Conservation (phyloP, 2,113 vertebrate species). For the Barnardius zonarius region DNA sequence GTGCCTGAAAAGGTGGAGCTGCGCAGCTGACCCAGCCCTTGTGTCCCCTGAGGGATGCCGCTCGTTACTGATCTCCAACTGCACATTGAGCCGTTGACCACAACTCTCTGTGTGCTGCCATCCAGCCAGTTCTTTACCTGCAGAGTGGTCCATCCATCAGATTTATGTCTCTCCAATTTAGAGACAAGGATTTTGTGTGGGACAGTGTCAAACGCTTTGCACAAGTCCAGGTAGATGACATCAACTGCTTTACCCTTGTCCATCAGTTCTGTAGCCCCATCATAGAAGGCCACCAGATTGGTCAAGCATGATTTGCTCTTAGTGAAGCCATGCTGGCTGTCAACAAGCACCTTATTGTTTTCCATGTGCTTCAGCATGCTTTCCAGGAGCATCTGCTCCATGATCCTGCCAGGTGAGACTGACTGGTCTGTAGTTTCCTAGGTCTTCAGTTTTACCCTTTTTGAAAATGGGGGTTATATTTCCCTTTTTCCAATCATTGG, state of each 20-base stretch:
- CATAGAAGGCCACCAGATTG: neutral
- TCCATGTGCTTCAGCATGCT: too few relatives aligned
- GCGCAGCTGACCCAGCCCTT: neutral
- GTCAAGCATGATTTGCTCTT: neutral
- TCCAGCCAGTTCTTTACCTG: neutral
- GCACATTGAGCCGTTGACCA: neutral
- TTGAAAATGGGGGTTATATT: neutral
- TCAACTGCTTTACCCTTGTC: neutral
- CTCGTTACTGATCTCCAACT: neutral
- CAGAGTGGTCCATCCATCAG: neutral
- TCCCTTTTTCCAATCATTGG: neutral
- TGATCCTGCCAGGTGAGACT: too few relatives aligned
- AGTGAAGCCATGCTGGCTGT: neutral
- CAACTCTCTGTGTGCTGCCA: neutral
- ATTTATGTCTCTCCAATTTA: neutral
- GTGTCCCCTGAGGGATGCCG: neutral
- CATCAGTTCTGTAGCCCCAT: neutral
- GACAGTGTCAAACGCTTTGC: neutral
- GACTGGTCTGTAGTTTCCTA: too few relatives aligned
- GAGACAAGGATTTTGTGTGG: neutral
- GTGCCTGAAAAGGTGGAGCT: neutral
- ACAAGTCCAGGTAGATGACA: neutral
- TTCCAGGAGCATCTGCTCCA: too few relatives aligned
- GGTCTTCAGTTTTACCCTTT: too few relatives aligned
- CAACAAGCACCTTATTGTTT: neutral